Evolutionary conservation across 2,113 vertebrate genomes (phyloP), one percentile per base, ranked within the genome.

Genomic region (Lampris incognitus): DNA sequence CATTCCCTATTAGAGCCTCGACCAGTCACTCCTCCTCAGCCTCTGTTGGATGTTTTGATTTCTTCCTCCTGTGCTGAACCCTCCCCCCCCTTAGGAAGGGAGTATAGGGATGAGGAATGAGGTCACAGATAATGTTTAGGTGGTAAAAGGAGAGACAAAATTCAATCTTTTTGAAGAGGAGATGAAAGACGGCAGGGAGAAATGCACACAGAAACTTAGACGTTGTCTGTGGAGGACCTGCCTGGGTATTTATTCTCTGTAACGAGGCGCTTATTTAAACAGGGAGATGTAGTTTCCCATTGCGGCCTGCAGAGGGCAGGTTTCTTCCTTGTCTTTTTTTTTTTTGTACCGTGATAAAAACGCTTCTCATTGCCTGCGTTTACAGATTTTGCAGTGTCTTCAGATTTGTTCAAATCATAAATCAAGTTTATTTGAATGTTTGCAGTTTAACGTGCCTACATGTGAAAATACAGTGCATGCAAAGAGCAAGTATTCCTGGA

Each of bases 111-210:
- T 64, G 46, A 77, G 85, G 77, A 66, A 64, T 76, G 60, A 89
- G 83, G 87, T 85, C 84, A 85, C 78, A 74, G 91, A 91, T 91
- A 91, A 86, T 58, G 59, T 74, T 72, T 73, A 72, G 85, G 81
- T 83, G 82, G 78, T 73, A 88, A 81, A 84, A 74, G 75, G 74
- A 86, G 74, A 73, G 76, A 79, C 48, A 78, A 77, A 64, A 79
- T 41, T 74, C 86, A 87, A 83, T 88, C 81, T 82, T n/a, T 68
- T 44, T 24, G 63, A 78, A 51, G 64, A 44, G 80, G 58, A 92
- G 90, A 91, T 89, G 90, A 91, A 90, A 90, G 83, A 79, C 71
- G 54, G 56, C 10, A 3, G 6, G 3, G 58, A 74, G 46, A 74
- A 84, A 64, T 9, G 41, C 65, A 83, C 24, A 49, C 58, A 76